Evolutionary conservation across 2,797 vertebrate species (phyloP).

Genomic region (Salarias fasciatus): DNA sequence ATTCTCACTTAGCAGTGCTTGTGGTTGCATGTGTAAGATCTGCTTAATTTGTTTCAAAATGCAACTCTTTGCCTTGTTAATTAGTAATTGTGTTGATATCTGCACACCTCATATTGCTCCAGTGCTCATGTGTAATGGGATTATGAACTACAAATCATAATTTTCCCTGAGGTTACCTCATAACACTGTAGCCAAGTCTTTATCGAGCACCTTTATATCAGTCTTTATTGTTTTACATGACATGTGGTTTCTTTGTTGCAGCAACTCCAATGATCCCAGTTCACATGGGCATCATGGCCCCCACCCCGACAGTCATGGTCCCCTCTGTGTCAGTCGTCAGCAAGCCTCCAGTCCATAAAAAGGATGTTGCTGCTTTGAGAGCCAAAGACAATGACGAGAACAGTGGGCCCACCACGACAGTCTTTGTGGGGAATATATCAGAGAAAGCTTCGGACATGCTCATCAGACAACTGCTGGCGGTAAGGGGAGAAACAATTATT

Average conservation of each 20-base stretch:
- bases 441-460: conserved; percentile 99
- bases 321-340: conserved; percentile 91
- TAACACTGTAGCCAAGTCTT: too few species aligned
- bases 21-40: too few species aligned
- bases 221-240: too few species aligned
- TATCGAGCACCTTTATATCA: too few species aligned
- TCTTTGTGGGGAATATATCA: conserved; percentile 99
- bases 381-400: conserved; percentile 92
- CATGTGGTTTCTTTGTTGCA: conserved; percentile 58
- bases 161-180: too few species aligned
- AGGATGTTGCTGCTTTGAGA: conserved; percentile 85
- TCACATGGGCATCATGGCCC: conserved; percentile 97
- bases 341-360: conserved; percentile 90
- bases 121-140: too few species aligned
- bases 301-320: conserved; percentile 91
- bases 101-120: too few species aligned
- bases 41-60: too few species aligned
- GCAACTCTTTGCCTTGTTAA: too few species aligned
- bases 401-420: conserved; percentile 93
- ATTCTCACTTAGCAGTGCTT: too few species aligned
- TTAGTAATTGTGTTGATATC: too few species aligned
- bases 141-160: too few species aligned
- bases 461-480: conserved; percentile 95
- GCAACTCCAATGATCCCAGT: conserved; percentile 97
- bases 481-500: conserved; percentile 85